phyloP scores from a whole-genome alignment of 2,797 vertebrate species.

The Benthosema pterotum region DNA sequence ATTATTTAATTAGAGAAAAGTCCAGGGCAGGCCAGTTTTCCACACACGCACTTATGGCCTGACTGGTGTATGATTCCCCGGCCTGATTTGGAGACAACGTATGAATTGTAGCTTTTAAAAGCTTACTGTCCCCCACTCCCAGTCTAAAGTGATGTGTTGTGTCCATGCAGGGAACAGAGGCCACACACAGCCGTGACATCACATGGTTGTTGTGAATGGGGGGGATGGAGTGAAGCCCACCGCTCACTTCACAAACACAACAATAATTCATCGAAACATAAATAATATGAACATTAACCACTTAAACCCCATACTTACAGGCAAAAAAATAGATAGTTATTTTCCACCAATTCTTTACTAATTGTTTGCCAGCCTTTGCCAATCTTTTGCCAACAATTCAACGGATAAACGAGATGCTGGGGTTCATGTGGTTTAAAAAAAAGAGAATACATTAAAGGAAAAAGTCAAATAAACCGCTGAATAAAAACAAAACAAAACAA shows the following conservation, averaged over 20 bases:
- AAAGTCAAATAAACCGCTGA: not conserved
- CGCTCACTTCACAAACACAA: constrained; percentile 36
- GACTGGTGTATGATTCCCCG: too few species aligned
- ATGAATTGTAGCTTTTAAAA: not conserved
- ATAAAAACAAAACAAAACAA: not conserved
- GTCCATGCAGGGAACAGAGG: constrained; percentile 82
- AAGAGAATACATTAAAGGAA: not conserved
- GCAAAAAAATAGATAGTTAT: not conserved
- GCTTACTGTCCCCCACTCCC: constrained; percentile 63
- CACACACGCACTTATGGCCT: too few species aligned
- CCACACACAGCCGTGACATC: constrained; percentile 82
- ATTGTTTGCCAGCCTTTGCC: too few species aligned
- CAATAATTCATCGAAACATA: not conserved
- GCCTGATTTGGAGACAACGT: too few species aligned
- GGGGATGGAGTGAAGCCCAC: constrained; percentile 81
- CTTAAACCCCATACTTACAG: not conserved
- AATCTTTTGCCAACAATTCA: too few species aligned
- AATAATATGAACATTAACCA: not conserved
- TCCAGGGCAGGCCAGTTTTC: too few species aligned
- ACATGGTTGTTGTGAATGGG: constrained; percentile 80
- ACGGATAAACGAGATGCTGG: too few species aligned
- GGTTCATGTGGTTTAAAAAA: not conserved
- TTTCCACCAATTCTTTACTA: too few species aligned
- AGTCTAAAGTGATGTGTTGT: constrained; percentile 57
- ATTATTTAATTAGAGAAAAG: too few species aligned